Conservation (phyloP, 2,888 invertebrate species). For the Erpobdella octoculata region DNA sequence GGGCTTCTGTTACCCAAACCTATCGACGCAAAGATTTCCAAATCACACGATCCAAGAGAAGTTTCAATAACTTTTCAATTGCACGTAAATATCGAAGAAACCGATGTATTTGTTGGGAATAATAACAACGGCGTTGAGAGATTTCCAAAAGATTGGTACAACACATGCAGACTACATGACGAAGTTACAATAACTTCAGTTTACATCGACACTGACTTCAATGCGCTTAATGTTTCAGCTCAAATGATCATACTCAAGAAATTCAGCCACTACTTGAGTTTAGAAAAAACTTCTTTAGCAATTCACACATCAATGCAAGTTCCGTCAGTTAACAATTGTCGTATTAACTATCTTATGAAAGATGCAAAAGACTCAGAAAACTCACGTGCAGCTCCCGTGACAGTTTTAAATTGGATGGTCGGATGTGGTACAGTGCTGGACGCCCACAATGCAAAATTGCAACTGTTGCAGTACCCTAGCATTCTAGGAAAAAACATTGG, state of each 20-base stretch:
- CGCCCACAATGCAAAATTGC: background rate
- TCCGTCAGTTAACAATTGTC: background rate
- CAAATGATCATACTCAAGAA: background rate
- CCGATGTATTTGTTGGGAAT: too few species aligned
- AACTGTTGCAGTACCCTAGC: background rate
- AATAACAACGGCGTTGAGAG: too few species aligned
- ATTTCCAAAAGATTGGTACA: too few species aligned
- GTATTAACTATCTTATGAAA: too few species aligned
- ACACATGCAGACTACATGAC: too few species aligned
- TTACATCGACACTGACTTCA: background rate
- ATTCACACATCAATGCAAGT: background rate
- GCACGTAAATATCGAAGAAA: background rate
- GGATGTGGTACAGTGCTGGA: background rate
- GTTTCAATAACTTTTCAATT: background rate
- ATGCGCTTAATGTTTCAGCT: background rate
- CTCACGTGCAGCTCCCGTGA: background rate
- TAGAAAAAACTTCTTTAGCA: background rate
- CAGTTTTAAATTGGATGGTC: slow-evolving; percentile 6
- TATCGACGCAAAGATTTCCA: background rate
- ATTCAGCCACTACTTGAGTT: background rate
- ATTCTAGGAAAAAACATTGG: background rate
- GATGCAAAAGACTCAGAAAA: too few species aligned
- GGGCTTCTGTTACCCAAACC: too few species aligned
- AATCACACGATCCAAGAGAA: background rate
- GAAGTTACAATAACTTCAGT: too few species aligned